Percentiles rank a stretch among this genome's conserved stretches.
These are phyloP conservation scores for Pterocles gutturalis DNA, from an alignment of 2,113 vertebrate genomes.

Conservation along the genomic window DNA sequence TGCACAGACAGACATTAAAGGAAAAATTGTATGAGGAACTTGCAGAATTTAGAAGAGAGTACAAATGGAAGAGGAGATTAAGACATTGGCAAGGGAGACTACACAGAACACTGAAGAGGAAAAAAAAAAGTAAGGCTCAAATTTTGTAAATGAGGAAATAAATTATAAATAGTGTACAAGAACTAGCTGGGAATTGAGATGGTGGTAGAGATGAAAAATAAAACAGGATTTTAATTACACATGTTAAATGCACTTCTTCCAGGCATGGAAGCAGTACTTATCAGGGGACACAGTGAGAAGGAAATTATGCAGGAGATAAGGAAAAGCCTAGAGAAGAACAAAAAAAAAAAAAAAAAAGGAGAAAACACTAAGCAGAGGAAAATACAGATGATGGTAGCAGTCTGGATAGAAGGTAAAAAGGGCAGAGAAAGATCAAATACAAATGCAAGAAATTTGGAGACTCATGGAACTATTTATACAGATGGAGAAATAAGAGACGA, in stretches of 20 bases:
- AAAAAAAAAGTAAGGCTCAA: background rate
- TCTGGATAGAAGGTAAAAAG: background rate
- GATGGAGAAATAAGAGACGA: background rate
- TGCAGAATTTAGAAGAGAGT: background rate
- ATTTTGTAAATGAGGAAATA: background rate
- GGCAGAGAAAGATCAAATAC: background rate
- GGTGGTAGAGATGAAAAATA: background rate
- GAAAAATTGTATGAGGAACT: background rate
- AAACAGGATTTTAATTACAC: background rate
- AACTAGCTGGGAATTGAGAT: background rate
- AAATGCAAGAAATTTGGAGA: background rate
- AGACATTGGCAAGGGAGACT: background rate
- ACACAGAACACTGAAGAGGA: background rate
- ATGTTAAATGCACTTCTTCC: background rate
- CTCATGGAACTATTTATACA: background rate
- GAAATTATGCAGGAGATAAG: background rate
- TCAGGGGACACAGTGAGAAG: background rate
- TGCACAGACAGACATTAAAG: background rate
- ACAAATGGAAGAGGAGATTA: background rate
- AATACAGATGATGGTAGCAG: background rate
- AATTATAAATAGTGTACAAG: rapidly evolving
- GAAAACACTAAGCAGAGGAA: background rate
- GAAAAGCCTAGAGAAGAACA: background rate
- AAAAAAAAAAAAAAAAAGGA: background rate
- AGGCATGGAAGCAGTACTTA: background rate